Evolutionary conservation across 2,113 vertebrate genomes (phyloP).

Genomic region (Empidonax alnorum): DNA sequence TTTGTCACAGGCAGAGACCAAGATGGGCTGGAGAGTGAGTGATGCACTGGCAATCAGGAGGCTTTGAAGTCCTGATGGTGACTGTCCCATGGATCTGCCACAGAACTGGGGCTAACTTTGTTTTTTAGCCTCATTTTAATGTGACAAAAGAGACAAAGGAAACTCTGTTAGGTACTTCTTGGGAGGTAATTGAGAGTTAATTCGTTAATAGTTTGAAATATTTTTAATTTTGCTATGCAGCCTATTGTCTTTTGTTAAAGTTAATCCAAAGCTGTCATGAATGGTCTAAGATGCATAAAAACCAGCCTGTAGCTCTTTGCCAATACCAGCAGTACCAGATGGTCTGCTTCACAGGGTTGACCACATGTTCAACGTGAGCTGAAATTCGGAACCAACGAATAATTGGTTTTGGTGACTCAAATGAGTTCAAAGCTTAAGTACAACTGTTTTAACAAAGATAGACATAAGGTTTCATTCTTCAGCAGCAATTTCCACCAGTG

Average conservation of each 20-base stretch:
- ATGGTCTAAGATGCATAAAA: not conserved
- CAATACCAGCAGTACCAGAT: not conserved
- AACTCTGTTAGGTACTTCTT: not conserved
- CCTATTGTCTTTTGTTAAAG: not conserved
- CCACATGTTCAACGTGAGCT: not conserved
- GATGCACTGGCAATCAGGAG: not conserved
- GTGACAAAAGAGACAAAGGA: not conserved
- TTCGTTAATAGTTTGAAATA: not conserved
- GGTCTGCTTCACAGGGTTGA: not conserved
- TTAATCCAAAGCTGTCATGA: not conserved
- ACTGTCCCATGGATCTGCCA: not conserved
- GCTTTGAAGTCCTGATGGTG: not conserved
- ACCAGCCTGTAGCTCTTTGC: not conserved
- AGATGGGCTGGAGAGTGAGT: not conserved
- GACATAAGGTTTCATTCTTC: not conserved
- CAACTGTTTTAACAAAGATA: not conserved
- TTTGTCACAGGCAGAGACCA: constrained; percentile 7
- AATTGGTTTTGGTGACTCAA: not conserved
- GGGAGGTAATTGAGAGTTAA: not conserved
- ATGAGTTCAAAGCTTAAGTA: not conserved
- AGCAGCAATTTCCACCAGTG: not conserved
- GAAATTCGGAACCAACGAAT: not conserved
- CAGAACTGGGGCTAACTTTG: not conserved
- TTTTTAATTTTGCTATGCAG: not conserved
- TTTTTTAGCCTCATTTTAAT: not conserved